phyloP scores from a whole-genome alignment of 2,888 invertebrate species.

The Hirtodrosophila alboralis region DNA sequence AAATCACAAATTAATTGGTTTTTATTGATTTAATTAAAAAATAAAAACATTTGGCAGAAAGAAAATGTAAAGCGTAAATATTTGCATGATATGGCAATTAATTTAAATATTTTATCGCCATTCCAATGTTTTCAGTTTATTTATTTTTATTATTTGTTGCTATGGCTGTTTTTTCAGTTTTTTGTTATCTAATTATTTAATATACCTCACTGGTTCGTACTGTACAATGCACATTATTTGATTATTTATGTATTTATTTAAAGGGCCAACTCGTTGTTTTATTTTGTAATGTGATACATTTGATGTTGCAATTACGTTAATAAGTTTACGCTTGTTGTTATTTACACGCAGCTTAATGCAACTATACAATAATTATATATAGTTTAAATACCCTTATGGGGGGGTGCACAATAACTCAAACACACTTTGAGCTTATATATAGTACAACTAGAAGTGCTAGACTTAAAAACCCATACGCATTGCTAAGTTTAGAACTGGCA shows the following conservation, averaged over 20 bases:
- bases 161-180: slow-evolving; percentile 7
- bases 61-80: slow-evolving; percentile 54
- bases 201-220: slow-evolving; percentile 18
- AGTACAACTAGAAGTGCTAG: slow-evolving; percentile 7
- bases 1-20: slow-evolving; percentile 42
- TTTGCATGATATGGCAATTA: slow-evolving; percentile 69
- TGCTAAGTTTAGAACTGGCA: slow-evolving; percentile 48
- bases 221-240: slow-evolving; percentile 43
- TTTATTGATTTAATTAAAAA: slow-evolving; percentile 36
- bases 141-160: slow-evolving; percentile 9
- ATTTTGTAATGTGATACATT: slow-evolving; percentile 39
- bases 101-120: slow-evolving; percentile 61
- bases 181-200: slow-evolving; percentile 54
- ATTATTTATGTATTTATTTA: slow-evolving; percentile 56
- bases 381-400: slow-evolving; percentile 50
- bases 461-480: slow-evolving; percentile 6
- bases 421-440: no score
- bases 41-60: slow-evolving; percentile 16
- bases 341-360: slow-evolving; percentile 61
- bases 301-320: slow-evolving; percentile 56
- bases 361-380: slow-evolving; percentile 65
- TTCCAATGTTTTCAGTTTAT: slow-evolving; percentile 9
- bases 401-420: no score
- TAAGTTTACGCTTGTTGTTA: slow-evolving; percentile 55
- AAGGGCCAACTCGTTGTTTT: slow-evolving; percentile 35